Evolutionary conservation across 2,888 invertebrate genomes (phyloP).

Genomic region (Apamea monoglypha): DNA sequence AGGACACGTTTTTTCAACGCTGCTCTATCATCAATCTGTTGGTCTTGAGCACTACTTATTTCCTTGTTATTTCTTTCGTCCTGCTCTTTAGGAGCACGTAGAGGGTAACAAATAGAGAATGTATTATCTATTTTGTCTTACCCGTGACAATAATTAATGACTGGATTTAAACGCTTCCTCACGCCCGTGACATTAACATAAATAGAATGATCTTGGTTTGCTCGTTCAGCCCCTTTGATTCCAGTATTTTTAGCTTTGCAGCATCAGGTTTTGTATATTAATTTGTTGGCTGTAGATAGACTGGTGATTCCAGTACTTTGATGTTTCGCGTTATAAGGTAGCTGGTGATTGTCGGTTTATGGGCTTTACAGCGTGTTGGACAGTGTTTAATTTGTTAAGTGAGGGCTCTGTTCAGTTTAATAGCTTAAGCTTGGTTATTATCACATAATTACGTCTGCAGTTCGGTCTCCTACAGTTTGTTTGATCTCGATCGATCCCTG

Average conservation of each 20-base stretch:
- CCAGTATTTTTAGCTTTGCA: slow-evolving; percentile 87
- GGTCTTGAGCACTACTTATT: slow-evolving; percentile 80
- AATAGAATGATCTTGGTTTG: slow-evolving; percentile 89
- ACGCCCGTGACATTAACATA: slow-evolving; percentile 90
- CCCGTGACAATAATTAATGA: slow-evolving; percentile 90
- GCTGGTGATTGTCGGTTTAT: slow-evolving; percentile 87
- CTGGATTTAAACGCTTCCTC: slow-evolving; percentile 91
- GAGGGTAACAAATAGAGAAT: slow-evolving; percentile 88
- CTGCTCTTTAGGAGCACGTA: slow-evolving; percentile 81
- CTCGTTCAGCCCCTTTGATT: slow-evolving; percentile 88
- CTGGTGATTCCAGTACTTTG: slow-evolving; percentile 85
- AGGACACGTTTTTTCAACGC: slow-evolving; percentile 86
- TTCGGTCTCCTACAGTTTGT: slow-evolving; percentile 7
- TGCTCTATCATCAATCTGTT: slow-evolving; percentile 86
- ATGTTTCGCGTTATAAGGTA: slow-evolving; percentile 86
- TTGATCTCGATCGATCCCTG: slow-evolving; percentile 25
- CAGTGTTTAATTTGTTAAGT: slow-evolving; percentile 76
- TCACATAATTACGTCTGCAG: slow-evolving; percentile 48
- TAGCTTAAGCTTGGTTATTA: slow-evolving; percentile 63
- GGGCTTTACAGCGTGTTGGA: slow-evolving; percentile 75
- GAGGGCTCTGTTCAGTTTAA: slow-evolving; percentile 68
- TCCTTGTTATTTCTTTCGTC: slow-evolving; percentile 87
- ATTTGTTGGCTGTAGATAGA: slow-evolving; percentile 84
- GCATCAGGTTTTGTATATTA: slow-evolving; percentile 87
- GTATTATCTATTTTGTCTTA: slow-evolving; percentile 90